A percentile compares a stretch with the other conserved stretches of the same genome.
phyloP scores from a whole-genome alignment of 1,140 invertebrate genomes.

The Lucilia sericata region DNA sequence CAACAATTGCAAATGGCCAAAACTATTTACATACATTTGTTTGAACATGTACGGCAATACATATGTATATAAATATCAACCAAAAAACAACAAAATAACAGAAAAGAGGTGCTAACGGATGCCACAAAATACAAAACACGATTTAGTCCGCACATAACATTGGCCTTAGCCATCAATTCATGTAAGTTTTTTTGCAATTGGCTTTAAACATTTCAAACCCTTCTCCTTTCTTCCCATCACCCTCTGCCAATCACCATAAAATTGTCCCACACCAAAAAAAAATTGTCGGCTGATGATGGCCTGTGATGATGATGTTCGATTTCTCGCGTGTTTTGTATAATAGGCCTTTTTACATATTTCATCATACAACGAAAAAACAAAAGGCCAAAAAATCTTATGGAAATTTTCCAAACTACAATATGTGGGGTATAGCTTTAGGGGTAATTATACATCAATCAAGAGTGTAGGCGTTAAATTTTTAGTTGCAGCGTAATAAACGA shows the following conservation, averaged over 20 bases:
- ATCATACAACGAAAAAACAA: background rate
- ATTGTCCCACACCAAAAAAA: too few relatives aligned
- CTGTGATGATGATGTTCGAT: too few relatives aligned
- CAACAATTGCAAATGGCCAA: background rate
- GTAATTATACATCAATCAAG: constrained; percentile 35
- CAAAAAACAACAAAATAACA: background rate
- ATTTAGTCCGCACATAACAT: background rate
- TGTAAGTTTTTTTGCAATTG: constrained; percentile 19
- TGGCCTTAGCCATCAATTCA: constrained; percentile 46
- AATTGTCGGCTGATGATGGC: too few relatives aligned
- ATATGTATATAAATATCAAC: constrained; percentile 44
- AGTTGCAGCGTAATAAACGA: too few relatives aligned
- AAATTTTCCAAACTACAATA: too few relatives aligned
- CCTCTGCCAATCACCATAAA: too few relatives aligned
- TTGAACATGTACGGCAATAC: background rate
- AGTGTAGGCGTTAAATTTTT: constrained; percentile 1
- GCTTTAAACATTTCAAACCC: too few relatives aligned
- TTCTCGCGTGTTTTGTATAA: background rate
- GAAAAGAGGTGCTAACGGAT: background rate
- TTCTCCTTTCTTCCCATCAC: too few relatives aligned
- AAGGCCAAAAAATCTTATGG: background rate
- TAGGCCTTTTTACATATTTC: constrained; percentile 18
- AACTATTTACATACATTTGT: background rate
- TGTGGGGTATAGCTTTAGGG: background rate
- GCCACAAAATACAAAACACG: too few relatives aligned